Conservation (phyloP, 2,797 vertebrate species). For the Percopsis omiscomaycus region DNA sequence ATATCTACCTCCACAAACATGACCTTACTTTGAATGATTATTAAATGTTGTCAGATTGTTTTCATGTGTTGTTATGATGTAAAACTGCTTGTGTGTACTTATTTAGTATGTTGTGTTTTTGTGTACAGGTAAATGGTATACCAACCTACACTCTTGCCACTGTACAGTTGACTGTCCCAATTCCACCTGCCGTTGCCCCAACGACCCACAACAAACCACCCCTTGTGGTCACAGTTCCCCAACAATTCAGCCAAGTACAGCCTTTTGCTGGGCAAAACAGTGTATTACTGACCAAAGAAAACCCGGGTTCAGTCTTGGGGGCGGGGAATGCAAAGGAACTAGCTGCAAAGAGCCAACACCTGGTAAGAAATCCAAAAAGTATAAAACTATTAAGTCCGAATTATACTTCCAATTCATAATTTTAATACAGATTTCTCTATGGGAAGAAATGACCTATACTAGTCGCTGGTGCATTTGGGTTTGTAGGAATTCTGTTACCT, state of each 20-base stretch:
- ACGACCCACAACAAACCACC: constrained; percentile 64
- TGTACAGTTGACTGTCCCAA: constrained; percentile 79
- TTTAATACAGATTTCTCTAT: no score
- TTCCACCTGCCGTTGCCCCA: constrained; percentile 57
- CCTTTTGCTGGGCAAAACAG: not conserved
- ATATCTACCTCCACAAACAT: no score
- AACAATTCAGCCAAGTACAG: constrained; percentile 45
- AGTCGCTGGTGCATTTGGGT: no score
- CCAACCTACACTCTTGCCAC: constrained; percentile 86
- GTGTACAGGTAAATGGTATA: constrained; percentile 80
- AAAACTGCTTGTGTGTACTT: no score
- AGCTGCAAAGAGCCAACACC: constrained; percentile 78
- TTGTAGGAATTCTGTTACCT: no score
- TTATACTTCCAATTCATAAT: no score
- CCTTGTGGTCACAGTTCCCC: constrained; percentile 68
- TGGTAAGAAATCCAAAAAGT: constrained; percentile 53
- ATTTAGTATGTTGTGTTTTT: not conserved
- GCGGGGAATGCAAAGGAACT: constrained; percentile 63
- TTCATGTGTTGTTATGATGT: no score
- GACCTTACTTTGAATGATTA: no score
- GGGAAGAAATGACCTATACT: no score
- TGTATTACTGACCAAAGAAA: not conserved
- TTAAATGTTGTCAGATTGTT: no score
- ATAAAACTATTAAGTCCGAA: not conserved
- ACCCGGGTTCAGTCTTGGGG: not conserved